These are phyloP conservation scores for Palythoa grandiflora DNA, from an alignment of 92 coral and sea anemone genomes.

Conservation along the genomic window DNA sequence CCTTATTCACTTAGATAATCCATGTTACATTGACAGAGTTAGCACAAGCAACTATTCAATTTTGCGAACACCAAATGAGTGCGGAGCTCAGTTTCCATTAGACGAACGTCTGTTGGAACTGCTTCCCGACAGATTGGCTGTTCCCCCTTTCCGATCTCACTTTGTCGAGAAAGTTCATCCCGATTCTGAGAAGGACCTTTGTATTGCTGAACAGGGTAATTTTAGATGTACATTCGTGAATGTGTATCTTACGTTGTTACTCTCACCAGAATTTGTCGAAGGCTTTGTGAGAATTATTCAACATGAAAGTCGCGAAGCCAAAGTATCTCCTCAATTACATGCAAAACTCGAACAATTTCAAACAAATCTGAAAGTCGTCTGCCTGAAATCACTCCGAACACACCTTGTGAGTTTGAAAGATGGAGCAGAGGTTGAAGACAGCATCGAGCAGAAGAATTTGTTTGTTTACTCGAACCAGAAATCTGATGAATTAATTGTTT, in stretches of 20 bases:
- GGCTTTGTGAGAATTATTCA: constrained; percentile 44
- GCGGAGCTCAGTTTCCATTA: neutral
- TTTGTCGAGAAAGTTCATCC: constrained; percentile 77
- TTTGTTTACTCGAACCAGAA: constrained; percentile 55
- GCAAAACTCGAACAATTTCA: neutral
- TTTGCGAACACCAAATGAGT: constrained; percentile 54
- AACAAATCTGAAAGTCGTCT: constrained; percentile 50
- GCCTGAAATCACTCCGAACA: constrained; percentile 72
- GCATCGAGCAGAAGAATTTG: neutral
- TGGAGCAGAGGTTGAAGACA: constrained; percentile 39
- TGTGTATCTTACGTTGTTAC: constrained; percentile 53
- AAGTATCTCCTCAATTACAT: neutral
- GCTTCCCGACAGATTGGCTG: constrained; percentile 68
- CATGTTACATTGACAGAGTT: constrained; percentile 51
- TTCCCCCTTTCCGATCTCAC: constrained; percentile 45
- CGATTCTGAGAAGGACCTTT: constrained; percentile 59
- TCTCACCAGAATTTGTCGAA: constrained; percentile 59
- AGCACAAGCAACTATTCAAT: constrained; percentile 47
- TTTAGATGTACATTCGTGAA: constrained; percentile 44
- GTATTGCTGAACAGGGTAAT: constrained; percentile 64
- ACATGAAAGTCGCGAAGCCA: neutral
- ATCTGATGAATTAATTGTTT: constrained; percentile 40
- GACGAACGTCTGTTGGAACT: constrained; percentile 19
- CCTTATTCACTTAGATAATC: constrained; percentile 56
- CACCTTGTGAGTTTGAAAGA: constrained; percentile 55